phyloP scores from a whole-genome alignment of 2,888 invertebrate genomes.

The Cacoxenus indagator region DNA sequence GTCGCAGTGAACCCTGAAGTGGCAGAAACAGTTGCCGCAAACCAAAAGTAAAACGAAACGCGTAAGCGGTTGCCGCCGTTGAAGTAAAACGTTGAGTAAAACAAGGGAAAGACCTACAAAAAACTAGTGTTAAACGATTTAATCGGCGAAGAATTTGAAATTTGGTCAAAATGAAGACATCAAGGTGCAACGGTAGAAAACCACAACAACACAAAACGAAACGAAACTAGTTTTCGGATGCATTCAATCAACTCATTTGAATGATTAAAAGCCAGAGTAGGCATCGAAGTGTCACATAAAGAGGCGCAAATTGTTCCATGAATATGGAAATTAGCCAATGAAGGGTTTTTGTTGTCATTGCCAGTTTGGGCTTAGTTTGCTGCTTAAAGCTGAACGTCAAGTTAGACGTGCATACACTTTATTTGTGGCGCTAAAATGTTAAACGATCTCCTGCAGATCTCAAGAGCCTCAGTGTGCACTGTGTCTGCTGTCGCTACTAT shows the following conservation, averaged over 20 bases:
- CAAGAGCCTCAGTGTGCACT: too few relatives aligned
- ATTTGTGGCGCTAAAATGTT: not conserved
- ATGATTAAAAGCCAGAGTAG: not conserved
- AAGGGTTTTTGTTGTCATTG: not conserved
- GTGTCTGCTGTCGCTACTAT: too few relatives aligned
- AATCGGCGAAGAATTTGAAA: slow-evolving; percentile 2
- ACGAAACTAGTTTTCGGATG: slow-evolving; percentile 25
- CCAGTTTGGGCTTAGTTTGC: not conserved
- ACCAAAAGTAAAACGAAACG: not conserved
- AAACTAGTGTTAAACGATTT: not conserved
- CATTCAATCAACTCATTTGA: not conserved
- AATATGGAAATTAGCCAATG: slow-evolving; percentile 4
- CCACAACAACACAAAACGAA: slow-evolving; percentile 27
- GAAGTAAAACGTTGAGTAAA: not conserved
- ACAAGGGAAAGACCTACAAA: not conserved
- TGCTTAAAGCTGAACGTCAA: not conserved
- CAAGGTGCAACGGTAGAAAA: slow-evolving; percentile 5
- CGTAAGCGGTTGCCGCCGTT: too few relatives aligned
- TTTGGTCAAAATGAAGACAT: slow-evolving; percentile 16
- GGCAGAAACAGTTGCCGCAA: slow-evolving; percentile 1
- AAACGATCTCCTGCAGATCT: not conserved
- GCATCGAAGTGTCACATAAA: slow-evolving; percentile 14
- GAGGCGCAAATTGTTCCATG: slow-evolving; percentile 6
- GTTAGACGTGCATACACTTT: not conserved
- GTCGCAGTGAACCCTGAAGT: slow-evolving; percentile 52